These are phyloP conservation scores for Sphaerophoria rueppellii DNA, from an alignment of 2,888 invertebrate genomes.

Conservation along the genomic window DNA sequence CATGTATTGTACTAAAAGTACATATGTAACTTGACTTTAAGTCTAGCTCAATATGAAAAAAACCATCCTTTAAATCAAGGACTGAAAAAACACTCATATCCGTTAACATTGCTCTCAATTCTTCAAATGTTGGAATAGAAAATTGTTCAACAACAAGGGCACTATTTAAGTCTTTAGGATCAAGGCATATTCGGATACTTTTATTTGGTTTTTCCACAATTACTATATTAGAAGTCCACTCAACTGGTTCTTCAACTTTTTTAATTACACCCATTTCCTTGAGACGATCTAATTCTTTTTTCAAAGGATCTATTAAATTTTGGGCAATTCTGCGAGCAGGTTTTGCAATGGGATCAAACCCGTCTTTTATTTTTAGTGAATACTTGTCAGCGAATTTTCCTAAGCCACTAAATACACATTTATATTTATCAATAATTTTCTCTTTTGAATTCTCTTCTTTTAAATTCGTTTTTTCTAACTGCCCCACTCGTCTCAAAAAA, in stretches of 20 bases:
- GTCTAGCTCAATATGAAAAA: slow-evolving; percentile 49
- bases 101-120: neutral
- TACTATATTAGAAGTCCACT: slow-evolving; percentile 59
- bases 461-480: slow-evolving; percentile 1
- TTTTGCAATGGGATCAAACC: slow-evolving; percentile 35
- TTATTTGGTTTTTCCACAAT: slow-evolving; percentile 60
- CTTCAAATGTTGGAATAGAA: neutral
- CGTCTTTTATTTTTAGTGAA: slow-evolving; percentile 34
- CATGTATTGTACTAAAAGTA: slow-evolving; percentile 42
- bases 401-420: slow-evolving; percentile 29
- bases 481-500: slow-evolving; percentile 22
- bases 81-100: slow-evolving; percentile 4
- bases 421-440: slow-evolving; percentile 13
- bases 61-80: slow-evolving; percentile 61
- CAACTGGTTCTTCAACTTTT: slow-evolving; percentile 45
- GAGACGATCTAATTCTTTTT: slow-evolving; percentile 47
- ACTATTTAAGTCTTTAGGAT: slow-evolving; percentile 29
- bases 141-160: slow-evolving; percentile 18
- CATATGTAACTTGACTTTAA: slow-evolving; percentile 46
- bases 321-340: slow-evolving; percentile 38
- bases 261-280: slow-evolving; percentile 44
- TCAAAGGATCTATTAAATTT: slow-evolving; percentile 38
- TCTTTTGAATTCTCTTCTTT: neutral
- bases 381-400: slow-evolving; percentile 39
- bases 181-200: slow-evolving; percentile 31